These are phyloP conservation scores for Heliconius congener DNA, from an alignment of 1,140 invertebrate species.

Conservation along the genomic window DNA sequence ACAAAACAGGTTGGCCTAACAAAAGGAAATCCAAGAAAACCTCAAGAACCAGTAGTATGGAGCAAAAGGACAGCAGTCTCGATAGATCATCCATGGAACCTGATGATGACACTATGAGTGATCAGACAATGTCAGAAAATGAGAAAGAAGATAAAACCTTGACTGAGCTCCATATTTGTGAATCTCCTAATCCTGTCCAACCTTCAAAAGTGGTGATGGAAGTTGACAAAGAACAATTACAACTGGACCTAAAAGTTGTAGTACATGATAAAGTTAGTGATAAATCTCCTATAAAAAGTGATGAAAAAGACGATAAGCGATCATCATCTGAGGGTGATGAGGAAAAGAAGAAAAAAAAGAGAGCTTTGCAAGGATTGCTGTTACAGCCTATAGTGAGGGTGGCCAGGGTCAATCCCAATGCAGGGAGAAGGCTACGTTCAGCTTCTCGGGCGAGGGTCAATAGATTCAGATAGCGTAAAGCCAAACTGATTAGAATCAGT, in stretches of 20 bases:
- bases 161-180: constrained; percentile 39
- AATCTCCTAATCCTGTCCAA: constrained; percentile 26
- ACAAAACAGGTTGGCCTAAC: constrained; percentile 78
- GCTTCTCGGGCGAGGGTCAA: constrained; percentile 48
- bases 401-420: constrained; percentile 66
- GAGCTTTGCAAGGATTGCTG: constrained; percentile 53
- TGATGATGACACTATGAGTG: constrained; percentile 62
- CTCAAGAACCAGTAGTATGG: constrained; percentile 56
- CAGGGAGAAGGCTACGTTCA: constrained; percentile 60
- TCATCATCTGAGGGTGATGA: constrained; percentile 57
- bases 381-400: constrained; percentile 76
- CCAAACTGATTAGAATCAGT: constrained; percentile 34
- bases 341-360: constrained; percentile 51
- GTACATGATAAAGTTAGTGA: constrained; percentile 35
- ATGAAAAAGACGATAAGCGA: constrained; percentile 42
- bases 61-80: constrained; percentile 56
- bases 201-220: constrained; percentile 27
- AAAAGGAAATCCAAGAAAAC: constrained; percentile 65
- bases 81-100: constrained; percentile 62
- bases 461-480: constrained; percentile 57
- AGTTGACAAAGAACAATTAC: constrained; percentile 35
- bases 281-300: constrained; percentile 36
- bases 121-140: constrained; percentile 53
- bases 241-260: constrained; percentile 42
- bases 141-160: constrained; percentile 52